phyloP scores from a whole-genome alignment of 2,797 vertebrate species.

The Acridotheres tristis region DNA sequence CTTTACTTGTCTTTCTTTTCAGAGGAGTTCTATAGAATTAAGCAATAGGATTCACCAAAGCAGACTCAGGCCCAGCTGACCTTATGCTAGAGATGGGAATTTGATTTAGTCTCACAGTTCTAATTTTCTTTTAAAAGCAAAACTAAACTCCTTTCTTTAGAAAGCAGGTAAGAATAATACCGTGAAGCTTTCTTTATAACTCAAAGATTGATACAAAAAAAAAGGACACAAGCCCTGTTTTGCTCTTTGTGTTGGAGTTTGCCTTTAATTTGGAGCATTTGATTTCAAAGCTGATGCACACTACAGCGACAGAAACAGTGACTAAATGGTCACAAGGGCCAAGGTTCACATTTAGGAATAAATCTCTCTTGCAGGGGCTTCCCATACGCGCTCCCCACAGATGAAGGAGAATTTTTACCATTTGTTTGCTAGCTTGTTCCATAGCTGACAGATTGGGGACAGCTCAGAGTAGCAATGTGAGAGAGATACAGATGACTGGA shows the following conservation, averaged over 20 bases:
- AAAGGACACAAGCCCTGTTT: not conserved
- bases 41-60: not conserved
- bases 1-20: not conserved
- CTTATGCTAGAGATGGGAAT: not conserved
- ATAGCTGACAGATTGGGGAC: conserved; percentile 81
- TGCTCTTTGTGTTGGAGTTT: not conserved
- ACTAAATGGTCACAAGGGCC: not conserved
- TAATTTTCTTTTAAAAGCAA: not conserved
- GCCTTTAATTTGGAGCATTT: conserved; percentile 10
- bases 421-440: conserved; percentile 14
- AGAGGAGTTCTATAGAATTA: not conserved
- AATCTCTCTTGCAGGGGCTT: conserved; percentile 32
- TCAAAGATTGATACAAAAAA: not conserved
- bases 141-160: not conserved
- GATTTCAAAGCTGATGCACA: not conserved
- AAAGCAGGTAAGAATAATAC: not conserved
- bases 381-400: conserved; percentile 9
- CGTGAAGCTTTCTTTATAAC: not conserved
- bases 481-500: conserved; percentile 73
- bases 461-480: conserved; percentile 73
- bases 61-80: not conserved
- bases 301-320: not conserved
- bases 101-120: not conserved
- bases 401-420: conserved; percentile 49
- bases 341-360: conserved; percentile 54